Conservation (phyloP, 2,113 vertebrate genomes). For the Amphiprion percula region DNA sequence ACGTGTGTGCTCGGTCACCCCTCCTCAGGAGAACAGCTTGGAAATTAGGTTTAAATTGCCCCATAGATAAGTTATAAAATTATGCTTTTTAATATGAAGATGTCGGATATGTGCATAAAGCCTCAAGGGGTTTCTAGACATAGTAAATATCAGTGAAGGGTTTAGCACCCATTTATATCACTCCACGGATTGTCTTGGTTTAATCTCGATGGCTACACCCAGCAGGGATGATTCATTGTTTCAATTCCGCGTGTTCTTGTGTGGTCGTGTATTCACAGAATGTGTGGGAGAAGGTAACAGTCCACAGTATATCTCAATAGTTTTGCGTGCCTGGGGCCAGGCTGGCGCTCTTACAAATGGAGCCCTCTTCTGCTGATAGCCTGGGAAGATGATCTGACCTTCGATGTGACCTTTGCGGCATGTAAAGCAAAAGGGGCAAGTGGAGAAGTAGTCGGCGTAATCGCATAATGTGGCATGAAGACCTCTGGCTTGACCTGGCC, state of each 20-base stretch:
- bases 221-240: slow-evolving; percentile 60
- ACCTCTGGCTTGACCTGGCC: slow-evolving; percentile 72
- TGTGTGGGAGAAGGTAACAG: slow-evolving; percentile 59
- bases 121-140: slow-evolving; percentile 14
- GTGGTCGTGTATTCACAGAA: slow-evolving; percentile 55
- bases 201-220: slow-evolving; percentile 33
- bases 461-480: slow-evolving; percentile 77
- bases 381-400: slow-evolving; percentile 73
- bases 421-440: slow-evolving; percentile 60
- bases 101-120: slow-evolving; percentile 56
- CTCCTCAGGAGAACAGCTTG: slow-evolving; percentile 14
- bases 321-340: slow-evolving; percentile 63
- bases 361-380: slow-evolving; percentile 60
- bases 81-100: slow-evolving; percentile 44
- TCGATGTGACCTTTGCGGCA: slow-evolving; percentile 63
- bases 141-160: slow-evolving; percentile 21
- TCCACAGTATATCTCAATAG: slow-evolving; percentile 61
- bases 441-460: slow-evolving; percentile 65
- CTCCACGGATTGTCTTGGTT: slow-evolving; percentile 43
- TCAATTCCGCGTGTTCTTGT: slow-evolving; percentile 54
- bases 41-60: slow-evolving; percentile 55
- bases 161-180: slow-evolving; percentile 47
- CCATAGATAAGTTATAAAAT: slow-evolving; percentile 35
- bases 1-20: slow-evolving; percentile 14
- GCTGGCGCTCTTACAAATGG: slow-evolving; percentile 57